Base-by-base conservation (phyloP, 2,113 vertebrate genomes). In the Sapayoa aenigma region DNA sequence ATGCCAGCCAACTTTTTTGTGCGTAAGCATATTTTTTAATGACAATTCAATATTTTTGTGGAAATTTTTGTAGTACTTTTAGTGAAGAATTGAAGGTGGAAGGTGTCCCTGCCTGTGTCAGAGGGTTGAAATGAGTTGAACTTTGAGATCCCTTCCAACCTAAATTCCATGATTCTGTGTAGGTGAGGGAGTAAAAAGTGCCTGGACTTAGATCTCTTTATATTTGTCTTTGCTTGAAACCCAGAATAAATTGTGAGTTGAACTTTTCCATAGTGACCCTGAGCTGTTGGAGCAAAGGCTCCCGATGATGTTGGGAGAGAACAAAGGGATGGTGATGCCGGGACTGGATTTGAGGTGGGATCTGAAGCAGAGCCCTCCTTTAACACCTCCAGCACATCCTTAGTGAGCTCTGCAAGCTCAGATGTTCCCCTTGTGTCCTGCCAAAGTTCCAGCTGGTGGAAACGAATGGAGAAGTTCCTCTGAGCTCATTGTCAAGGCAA, bases 401-500 rank as follows among this genome's bases (percentile, higher is more conserved):
- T 6, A 3, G 0, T 1, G 27, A 8, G 14, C 65, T 66, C 63
- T 14, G 1, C 41, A 2, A 84, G 10, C 89, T 92, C 90, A 74
- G 65, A 88, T 15, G 39, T 89, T 90, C 86, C 93, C 56, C 28
- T 69, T n/a, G 33, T 6, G 0, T 14, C 30, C 86, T 80, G 85
- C 92, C 76, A 93, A 39, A 86, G 72, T 93, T 90, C 74, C 87
- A 95, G 84, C 89, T 94, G 96, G 72, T 75, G 65, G 53, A 59
- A 46, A 78, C 12, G 74, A 75, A 7, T 0, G 1, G 44, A 2
- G 10, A 11, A 50, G 73, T 15, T 74, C 31, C 84, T 79, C 42
- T 44, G 93, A 92, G 93, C 79, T 95, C 49, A 9, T 24, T 63
- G 78, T 55, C 1, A 2, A 83, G 92, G 68, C 52, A 63, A 89